Evolutionary conservation across 2,797 vertebrate genomes (phyloP), one percentile per base, ranked within the genome.

Genomic region (Gallinago stenura): DNA sequence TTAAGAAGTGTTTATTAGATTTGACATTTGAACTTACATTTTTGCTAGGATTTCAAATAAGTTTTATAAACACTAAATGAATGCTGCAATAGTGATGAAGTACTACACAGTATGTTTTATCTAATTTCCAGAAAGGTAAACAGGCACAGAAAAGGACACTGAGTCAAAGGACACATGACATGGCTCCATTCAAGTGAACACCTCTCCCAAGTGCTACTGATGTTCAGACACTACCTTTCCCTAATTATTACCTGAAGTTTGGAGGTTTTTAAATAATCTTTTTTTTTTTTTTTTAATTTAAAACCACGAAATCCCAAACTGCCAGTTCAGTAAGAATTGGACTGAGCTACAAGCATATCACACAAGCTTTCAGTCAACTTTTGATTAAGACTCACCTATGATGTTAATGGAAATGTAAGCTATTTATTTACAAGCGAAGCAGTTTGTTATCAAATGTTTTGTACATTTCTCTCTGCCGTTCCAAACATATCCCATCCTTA

Each of bases 311-410:
- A 35, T 25, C 24, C 25, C 73, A 76, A 65, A 61, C 45, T 56
- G 64, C 22, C 72, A 71, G 71, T 43, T 85, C 70, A 95, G 7
- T 50, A 30, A 66, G 65, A 57, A 19, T 39, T 46, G 48, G 18
- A 24, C 39, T 51, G 39, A 77, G 35, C 43, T 82, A 56, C 72
- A 90, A 87, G 50, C 21, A 25, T 16, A 93, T 64, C 90, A 91
- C 62, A 84, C 50, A 96, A 68, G 83, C 75, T 95, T 96, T 90
- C 83, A 57, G 71, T 60, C 45, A 57, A 46, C 57, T 78, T 48
- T 80, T 89, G 84, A 87, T 65, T 46, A 70, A 61, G n/a, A 64
- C 19, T 81, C 41, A 65, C n/a, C 65, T 45, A 9, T 54, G 56
- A 92, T 35, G 41, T 51, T 83, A 91, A 94, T 41, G 41, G 30